Conservation (phyloP, 2,888 invertebrate species). For the Campoletis raptor region DNA sequence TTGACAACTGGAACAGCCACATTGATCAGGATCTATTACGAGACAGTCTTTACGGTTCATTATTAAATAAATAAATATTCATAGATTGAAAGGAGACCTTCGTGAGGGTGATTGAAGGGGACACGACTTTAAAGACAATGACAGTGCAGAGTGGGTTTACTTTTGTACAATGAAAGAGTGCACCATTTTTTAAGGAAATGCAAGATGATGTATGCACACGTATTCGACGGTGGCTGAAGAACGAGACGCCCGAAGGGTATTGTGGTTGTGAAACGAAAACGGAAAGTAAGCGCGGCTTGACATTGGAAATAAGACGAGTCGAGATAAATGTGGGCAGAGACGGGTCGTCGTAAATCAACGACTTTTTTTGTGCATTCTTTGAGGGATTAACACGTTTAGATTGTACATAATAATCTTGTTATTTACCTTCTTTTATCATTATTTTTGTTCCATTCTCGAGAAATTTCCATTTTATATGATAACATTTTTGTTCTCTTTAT, state of each 20-base stretch:
- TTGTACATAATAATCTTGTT: not conserved
- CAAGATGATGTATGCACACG: conserved; percentile 30
- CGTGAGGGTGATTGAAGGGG: not conserved
- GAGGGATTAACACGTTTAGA: not conserved
- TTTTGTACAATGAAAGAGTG: conserved; percentile 38
- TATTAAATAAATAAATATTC: not conserved
- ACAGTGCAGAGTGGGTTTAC: conserved; percentile 14
- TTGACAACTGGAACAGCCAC: not conserved
- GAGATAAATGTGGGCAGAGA: conserved; percentile 43
- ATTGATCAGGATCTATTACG: not conserved
- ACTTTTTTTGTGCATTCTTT: not conserved
- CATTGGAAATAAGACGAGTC: conserved; percentile 52
- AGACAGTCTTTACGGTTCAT: not conserved
- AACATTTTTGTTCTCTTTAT: not conserved
- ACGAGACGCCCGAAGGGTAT: not conserved
- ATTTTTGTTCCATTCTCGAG: not conserved
- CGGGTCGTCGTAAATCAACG: conserved; percentile 5
- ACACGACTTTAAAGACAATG: not conserved
- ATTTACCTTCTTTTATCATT: not conserved
- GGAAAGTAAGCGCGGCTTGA: conserved; percentile 30
- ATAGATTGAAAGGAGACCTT: not conserved
- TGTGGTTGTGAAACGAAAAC: conserved; percentile 25
- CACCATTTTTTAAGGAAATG: conserved; percentile 51
- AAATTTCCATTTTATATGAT: not conserved
- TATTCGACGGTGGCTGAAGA: conserved; percentile 26